Percentiles rank a stretch among this genome's conserved stretches.
These are phyloP conservation scores for Lagorchestes hirsutus DNA, from an alignment of 2,797 vertebrate genomes.

Conservation along the genomic window DNA sequence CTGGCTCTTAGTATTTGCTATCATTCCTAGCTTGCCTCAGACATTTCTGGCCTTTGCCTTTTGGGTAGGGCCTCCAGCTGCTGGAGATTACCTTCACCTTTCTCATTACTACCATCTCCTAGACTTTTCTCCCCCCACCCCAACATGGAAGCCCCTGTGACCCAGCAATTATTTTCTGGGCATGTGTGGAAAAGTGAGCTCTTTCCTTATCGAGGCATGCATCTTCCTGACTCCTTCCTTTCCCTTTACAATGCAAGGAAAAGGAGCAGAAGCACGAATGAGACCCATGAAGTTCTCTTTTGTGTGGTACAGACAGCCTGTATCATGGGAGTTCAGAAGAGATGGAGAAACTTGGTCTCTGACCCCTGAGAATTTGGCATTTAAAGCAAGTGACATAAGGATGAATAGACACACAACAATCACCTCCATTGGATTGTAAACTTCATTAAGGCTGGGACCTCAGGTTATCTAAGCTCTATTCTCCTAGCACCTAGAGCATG, in stretches of 20 bases:
- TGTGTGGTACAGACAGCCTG: not conserved
- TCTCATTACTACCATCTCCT: not conserved
- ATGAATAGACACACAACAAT: not conserved
- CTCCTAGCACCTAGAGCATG: not conserved
- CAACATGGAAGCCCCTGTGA: not conserved
- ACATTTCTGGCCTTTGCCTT: not conserved
- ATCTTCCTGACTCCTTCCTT: not conserved
- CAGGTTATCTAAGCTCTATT: not conserved
- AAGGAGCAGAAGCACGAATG: not conserved
- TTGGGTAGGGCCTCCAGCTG: not conserved
- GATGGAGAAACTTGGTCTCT: not conserved
- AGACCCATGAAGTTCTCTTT: not conserved
- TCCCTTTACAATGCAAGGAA: not conserved
- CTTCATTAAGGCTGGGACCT: not conserved
- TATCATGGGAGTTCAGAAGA: not conserved
- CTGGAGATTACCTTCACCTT: not conserved
- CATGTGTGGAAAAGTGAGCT: not conserved
- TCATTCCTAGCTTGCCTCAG: not conserved
- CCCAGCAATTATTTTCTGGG: not conserved
- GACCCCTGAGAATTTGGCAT: not conserved
- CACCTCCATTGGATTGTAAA: not conserved
- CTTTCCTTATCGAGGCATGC: not conserved
- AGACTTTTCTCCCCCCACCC: not conserved
- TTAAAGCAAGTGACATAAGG: not conserved
- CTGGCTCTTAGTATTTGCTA: not conserved